Base-by-base conservation (phyloP, 2,113 vertebrate species). In the Poicephalus gulielmi region DNA sequence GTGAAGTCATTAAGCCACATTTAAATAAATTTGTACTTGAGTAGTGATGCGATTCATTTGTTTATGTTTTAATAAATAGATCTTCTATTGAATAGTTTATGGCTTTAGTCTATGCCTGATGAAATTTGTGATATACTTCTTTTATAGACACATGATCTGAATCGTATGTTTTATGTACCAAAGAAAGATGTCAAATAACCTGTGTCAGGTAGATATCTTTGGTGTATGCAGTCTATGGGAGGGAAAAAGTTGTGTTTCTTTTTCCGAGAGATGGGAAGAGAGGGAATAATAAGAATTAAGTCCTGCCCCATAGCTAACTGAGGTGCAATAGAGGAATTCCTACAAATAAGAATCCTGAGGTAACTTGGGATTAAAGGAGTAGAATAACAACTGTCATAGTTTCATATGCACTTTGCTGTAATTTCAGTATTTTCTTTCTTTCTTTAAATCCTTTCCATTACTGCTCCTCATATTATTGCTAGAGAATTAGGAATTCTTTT, bases 121-220 rank as follows among this genome's bases (percentile, higher is more conserved):
- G 52, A 94, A 93, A 93, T 50, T 43, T 94, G 66, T 96, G 90
- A 94, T 62, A 68, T 43, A 80, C 67, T 83, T 95, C 92, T 81
- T 86, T 92, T 85, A 67, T 88, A 91, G 92, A 79, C 62, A 59
- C 71, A 81, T 94, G 96, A 62, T 95, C 82, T 27, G 91, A 96
- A 87, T 96, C 30, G 27, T 86, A 64, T 25, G 30, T 94, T 97
- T 86, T 92, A 70, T 91, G 59, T 85, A 91, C n/a, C 73, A 83
- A 66, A 94, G 86, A 87, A 68, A 94, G 87, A 86, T 94, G 13
- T 31, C 2, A 6, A 89, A 68, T 95, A 68, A 68, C 39, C 90
- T 81, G 28, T 83, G 73, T 59, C 73, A 93, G 85, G 80, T 84
- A 92, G 92, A 96, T 77, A 83, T 84, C 94, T 95, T 96, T 91